phyloP scores from a whole-genome alignment of 2,113 vertebrate genomes.

The Cryptotis parvus region DNA sequence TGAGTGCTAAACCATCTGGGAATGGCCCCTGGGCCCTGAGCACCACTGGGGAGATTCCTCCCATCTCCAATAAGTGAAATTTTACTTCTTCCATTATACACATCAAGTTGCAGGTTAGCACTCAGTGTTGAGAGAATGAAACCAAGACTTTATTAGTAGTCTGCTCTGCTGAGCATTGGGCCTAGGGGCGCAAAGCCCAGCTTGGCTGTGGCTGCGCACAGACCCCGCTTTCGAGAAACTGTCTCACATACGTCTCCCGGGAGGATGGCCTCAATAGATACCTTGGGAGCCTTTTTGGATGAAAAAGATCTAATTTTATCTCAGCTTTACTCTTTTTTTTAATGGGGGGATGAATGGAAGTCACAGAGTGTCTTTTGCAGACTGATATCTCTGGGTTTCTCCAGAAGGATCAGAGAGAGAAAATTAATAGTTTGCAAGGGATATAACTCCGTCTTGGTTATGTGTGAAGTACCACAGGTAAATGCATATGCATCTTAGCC shows the following conservation, averaged over 20 bases:
- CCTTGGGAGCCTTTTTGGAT: constrained; percentile 52
- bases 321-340: constrained; percentile 45
- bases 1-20: no score
- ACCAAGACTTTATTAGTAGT: neutral
- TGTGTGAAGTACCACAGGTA: constrained; percentile 24
- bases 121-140: neutral
- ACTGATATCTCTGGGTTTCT: neutral
- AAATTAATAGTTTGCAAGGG: constrained; percentile 25
- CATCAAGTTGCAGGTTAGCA: neutral
- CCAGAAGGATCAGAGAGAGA: neutral
- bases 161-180: neutral
- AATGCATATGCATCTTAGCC: constrained; percentile 25
- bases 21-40: no score
- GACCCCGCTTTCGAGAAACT: constrained; percentile 15
- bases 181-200: neutral
- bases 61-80: no score
- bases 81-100: neutral
- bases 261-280: constrained; percentile 49
- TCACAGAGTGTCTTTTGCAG: constrained; percentile 24
- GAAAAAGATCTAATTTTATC: constrained; percentile 55
- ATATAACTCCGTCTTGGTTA: neutral
- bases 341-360: neutral
- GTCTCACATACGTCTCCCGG: constrained; percentile 18
- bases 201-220: neutral
- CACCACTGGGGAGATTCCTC: no score